phyloP scores from a whole-genome alignment of 2,113 vertebrate species.

The Scortum barcoo region DNA sequence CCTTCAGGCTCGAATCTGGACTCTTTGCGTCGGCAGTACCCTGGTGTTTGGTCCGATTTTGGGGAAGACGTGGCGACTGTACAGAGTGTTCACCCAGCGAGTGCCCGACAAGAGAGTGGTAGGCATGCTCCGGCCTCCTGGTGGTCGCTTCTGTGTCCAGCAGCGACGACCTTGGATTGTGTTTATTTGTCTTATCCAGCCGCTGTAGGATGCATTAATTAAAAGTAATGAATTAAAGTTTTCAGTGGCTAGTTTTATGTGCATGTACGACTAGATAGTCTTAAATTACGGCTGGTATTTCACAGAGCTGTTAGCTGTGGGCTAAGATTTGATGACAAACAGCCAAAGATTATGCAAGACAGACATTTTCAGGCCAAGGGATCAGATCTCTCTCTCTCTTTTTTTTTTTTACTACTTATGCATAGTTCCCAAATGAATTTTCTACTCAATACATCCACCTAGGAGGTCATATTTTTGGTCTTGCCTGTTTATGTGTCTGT shows the following conservation, averaged over 20 bases:
- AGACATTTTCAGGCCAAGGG: not conserved
- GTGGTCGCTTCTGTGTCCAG: not conserved
- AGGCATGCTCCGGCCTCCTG: constrained; percentile 59
- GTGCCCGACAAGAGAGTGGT: constrained; percentile 97
- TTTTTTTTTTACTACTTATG: too few species aligned
- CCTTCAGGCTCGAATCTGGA: constrained; percentile 88
- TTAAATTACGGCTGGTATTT: not conserved
- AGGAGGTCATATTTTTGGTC: not conserved
- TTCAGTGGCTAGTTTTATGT: not conserved
- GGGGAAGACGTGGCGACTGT: constrained; percentile 96
- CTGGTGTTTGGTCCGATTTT: constrained; percentile 93
- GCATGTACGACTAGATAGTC: not conserved
- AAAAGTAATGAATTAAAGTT: too few species aligned
- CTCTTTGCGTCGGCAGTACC: constrained; percentile 92
- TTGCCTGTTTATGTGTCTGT: not conserved
- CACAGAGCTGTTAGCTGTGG: not conserved
- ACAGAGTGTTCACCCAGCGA: constrained; percentile 95
- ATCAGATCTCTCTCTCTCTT: not conserved
- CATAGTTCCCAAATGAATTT: not conserved
- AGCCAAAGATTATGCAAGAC: not conserved
- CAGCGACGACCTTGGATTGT: not conserved
- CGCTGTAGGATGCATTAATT: not conserved
- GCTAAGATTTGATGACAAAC: not conserved
- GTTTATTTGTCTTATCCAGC: not conserved
- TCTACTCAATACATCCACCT: not conserved